phyloP scores from a whole-genome alignment of 1,140 invertebrate species.

The Conopomorpha cramerella region DNA sequence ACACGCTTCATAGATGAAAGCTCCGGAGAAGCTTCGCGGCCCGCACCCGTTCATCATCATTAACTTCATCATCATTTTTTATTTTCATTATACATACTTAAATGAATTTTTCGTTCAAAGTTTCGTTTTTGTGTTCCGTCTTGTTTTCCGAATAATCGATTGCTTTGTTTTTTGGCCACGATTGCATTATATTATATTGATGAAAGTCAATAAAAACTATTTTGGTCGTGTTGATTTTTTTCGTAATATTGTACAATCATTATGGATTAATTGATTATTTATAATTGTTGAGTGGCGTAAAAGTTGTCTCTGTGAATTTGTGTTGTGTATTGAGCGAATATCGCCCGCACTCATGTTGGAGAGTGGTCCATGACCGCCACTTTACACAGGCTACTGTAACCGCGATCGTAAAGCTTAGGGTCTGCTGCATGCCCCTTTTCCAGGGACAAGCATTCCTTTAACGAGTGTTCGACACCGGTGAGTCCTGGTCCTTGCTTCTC shows the following conservation, averaged over 20 bases:
- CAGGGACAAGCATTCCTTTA: slow-evolving; percentile 37
- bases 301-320: no score
- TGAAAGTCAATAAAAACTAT: slow-evolving; percentile 46
- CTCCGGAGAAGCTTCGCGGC: background rate
- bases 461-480: slow-evolving; percentile 46
- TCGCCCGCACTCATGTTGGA: background rate
- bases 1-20: no score
- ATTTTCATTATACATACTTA: no score
- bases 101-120: no score
- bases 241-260: slow-evolving; percentile 41
- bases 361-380: background rate
- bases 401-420: background rate
- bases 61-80: slow-evolving; percentile 8
- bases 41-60: background rate
- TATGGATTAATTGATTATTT: no score
- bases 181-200: slow-evolving; percentile 24
- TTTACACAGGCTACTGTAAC: no score
- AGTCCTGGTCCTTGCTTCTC: no score
- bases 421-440: slow-evolving; percentile 40
- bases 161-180: background rate
- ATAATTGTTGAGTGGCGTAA: no score
- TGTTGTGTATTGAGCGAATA: slow-evolving; percentile 53
- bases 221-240: slow-evolving; percentile 59
- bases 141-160: no score
- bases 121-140: no score